phyloP scores from a whole-genome alignment of 2,888 invertebrate genomes.

The Drosophila atroscutellata region DNA sequence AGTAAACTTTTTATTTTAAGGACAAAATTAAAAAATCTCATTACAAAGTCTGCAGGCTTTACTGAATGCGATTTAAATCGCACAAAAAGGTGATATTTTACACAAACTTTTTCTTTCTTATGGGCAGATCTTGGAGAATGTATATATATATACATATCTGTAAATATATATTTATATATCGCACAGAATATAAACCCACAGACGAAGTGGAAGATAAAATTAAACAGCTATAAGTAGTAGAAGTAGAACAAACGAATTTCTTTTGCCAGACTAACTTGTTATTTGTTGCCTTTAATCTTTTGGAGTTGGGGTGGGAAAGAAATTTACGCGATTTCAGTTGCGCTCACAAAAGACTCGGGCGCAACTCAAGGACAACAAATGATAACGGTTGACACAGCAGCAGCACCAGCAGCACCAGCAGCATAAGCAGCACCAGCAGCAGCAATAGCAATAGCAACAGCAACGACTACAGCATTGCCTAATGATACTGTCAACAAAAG shows the following conservation, averaged over 20 bases:
- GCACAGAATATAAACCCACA: constrained; percentile 8
- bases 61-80: background rate
- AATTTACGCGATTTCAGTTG: constrained; percentile 73
- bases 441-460: constrained; percentile 22
- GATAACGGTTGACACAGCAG: constrained; percentile 73
- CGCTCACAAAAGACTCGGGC: constrained; percentile 54
- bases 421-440: constrained; percentile 9
- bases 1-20: background rate
- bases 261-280: constrained; percentile 7
- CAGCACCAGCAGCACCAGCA: constrained; percentile 33
- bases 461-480: constrained; percentile 59
- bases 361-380: constrained; percentile 80
- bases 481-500: constrained; percentile 79
- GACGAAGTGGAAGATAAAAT: constrained; percentile 18
- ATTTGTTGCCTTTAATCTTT: constrained; percentile 61
- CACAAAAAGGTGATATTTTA: background rate
- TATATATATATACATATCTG: background rate
- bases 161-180: background rate
- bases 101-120: background rate
- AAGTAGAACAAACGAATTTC: constrained; percentile 34
- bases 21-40: background rate
- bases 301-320: constrained; percentile 14
- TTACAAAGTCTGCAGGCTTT: background rate
- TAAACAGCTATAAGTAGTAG: constrained; percentile 32
- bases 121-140: background rate